Conservation (phyloP, 2,797 vertebrate genomes). For the Ibycter americanus region DNA sequence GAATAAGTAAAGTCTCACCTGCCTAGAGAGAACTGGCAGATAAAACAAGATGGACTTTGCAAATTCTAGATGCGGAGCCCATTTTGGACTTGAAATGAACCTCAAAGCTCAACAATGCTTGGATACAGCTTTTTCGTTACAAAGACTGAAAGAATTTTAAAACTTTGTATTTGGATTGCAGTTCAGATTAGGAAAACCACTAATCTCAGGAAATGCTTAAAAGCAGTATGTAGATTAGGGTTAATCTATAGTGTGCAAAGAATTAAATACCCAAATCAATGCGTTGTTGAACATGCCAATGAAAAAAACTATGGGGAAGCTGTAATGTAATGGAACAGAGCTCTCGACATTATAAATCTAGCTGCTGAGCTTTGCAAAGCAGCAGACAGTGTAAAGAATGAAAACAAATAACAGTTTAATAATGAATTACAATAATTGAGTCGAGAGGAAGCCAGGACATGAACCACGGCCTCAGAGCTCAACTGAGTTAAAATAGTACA, state of each 20-base stretch:
- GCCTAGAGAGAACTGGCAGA: neutral
- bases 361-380: constrained; percentile 32
- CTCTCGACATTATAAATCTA: neutral
- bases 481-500: neutral
- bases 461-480: neutral
- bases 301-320: neutral
- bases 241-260: neutral
- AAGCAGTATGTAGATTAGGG: neutral
- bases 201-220: neutral
- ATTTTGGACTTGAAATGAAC: neutral
- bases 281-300: neutral
- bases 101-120: neutral
- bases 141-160: neutral
- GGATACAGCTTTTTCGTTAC: neutral
- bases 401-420: constrained; percentile 59
- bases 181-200: neutral
- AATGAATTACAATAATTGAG: constrained; percentile 52
- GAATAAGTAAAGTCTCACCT: neutral
- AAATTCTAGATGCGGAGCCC: neutral
- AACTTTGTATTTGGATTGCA: neutral
- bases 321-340: neutral
- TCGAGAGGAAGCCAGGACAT: neutral
- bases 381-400: constrained; percentile 5
- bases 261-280: constrained; percentile 2
- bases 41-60: neutral